These are phyloP conservation scores for Pollenia angustigena DNA, from an alignment of 2,888 invertebrate genomes.

Conservation along the genomic window DNA sequence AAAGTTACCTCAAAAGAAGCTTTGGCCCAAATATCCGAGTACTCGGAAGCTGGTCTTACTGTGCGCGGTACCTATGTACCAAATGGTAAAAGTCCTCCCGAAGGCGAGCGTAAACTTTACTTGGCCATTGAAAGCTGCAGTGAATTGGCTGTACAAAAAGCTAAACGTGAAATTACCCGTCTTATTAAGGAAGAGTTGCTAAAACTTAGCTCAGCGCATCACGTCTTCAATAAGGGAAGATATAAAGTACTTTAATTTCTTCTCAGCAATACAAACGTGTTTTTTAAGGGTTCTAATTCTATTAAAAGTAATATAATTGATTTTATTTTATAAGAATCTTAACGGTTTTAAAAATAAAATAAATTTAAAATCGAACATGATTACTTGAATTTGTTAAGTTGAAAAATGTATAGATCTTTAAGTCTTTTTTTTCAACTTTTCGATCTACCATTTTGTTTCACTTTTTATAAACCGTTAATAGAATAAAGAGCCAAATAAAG, in stretches of 20 bases:
- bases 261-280: constrained; percentile 11
- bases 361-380: neutral
- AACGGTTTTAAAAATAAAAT: constrained; percentile 61
- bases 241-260: constrained; percentile 93
- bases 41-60: constrained; percentile 99
- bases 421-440: too few relatives aligned
- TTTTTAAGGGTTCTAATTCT: constrained; percentile 29
- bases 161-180: constrained; percentile 98
- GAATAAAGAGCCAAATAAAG: too few relatives aligned
- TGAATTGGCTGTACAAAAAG: constrained; percentile 97
- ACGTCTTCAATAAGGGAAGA: constrained; percentile 94
- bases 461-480: too few relatives aligned
- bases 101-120: constrained; percentile 97
- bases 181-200: constrained; percentile 99
- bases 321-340: constrained; percentile 58
- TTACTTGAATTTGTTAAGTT: neutral
- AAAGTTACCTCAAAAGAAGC: constrained; percentile 99
- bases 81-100: constrained; percentile 94
- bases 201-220: constrained; percentile 94
- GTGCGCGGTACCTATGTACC: constrained; percentile 98
- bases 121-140: constrained; percentile 99
- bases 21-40: constrained; percentile 98
- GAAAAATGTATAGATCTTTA: neutral
- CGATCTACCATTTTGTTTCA: too few relatives aligned
- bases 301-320: constrained; percentile 50